phyloP scores from a whole-genome alignment of 2,797 vertebrate species.

The Catharus ustulatus region DNA sequence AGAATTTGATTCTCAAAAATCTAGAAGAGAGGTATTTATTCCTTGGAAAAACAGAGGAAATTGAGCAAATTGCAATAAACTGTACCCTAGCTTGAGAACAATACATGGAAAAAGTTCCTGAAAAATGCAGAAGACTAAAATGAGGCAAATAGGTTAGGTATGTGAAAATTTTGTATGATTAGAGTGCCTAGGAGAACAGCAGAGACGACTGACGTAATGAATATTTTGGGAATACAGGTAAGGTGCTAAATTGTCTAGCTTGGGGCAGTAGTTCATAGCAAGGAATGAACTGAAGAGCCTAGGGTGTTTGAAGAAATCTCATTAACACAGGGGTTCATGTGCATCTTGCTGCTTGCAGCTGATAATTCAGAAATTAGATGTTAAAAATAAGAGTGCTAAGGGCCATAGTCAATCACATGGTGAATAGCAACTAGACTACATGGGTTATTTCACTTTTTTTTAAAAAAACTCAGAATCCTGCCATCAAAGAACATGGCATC shows the following conservation, averaged over 20 bases:
- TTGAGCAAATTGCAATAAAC: background rate
- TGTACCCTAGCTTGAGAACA: background rate
- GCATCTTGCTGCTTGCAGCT: constrained; percentile 1
- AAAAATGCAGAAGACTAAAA: constrained; percentile 37
- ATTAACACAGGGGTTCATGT: background rate
- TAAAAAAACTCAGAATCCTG: background rate
- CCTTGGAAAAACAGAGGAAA: background rate
- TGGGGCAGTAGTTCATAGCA: background rate
- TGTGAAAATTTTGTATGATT: background rate
- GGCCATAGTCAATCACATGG: background rate
- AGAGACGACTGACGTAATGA: background rate
- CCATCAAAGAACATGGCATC: background rate
- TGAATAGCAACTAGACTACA: background rate
- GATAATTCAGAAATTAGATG: background rate
- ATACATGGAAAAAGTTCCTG: background rate
- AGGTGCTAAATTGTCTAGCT: background rate
- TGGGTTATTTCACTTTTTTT: background rate
- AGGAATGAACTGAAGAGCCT: background rate
- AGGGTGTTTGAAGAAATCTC: background rate
- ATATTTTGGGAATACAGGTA: constrained; percentile 23
- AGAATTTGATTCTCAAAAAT: background rate
- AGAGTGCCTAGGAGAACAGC: background rate
- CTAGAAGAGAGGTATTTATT: background rate
- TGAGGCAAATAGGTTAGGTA: constrained; percentile 35
- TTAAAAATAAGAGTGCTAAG: constrained; percentile 2